Evolutionary conservation across 2,113 vertebrate species (phyloP).

Genomic region (Cyprinodon tularosa): DNA sequence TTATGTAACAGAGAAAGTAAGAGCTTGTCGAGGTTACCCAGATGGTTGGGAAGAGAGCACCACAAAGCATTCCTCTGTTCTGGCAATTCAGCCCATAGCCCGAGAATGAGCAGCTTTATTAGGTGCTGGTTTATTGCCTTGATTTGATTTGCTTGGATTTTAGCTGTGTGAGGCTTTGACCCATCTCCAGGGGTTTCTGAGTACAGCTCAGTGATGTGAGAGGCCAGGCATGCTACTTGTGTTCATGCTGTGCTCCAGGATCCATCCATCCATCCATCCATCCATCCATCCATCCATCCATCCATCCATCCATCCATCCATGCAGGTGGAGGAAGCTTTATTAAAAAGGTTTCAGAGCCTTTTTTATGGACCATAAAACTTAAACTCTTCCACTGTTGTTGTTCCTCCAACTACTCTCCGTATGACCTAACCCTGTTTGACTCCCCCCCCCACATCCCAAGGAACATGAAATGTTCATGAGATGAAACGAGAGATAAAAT

Average conservation of each 20-base stretch:
- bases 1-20: constrained; percentile 58
- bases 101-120: constrained; percentile 34
- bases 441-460: constrained; percentile 17
- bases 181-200: constrained; percentile 41
- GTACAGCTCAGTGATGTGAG: constrained; percentile 57
- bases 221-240: constrained; percentile 42
- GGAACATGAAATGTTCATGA: constrained; percentile 6
- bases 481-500: constrained; percentile 59
- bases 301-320: neutral
- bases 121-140: constrained; percentile 39
- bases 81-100: neutral
- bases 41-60: constrained; percentile 2
- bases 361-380: constrained; percentile 46
- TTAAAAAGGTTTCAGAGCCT: constrained; percentile 41
- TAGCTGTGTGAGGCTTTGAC: constrained; percentile 11
- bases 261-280: constrained; percentile 18
- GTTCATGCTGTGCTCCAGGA: constrained; percentile 37
- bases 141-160: constrained; percentile 40
- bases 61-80: constrained; percentile 14
- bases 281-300: too few relatives aligned
- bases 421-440: constrained; percentile 34
- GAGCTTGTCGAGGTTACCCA: constrained; percentile 24
- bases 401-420: constrained; percentile 16
- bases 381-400: constrained; percentile 1
- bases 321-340: constrained; percentile 54